phyloP scores from a whole-genome alignment of 2,797 vertebrate species.

The Phylloscopus collybita region DNA sequence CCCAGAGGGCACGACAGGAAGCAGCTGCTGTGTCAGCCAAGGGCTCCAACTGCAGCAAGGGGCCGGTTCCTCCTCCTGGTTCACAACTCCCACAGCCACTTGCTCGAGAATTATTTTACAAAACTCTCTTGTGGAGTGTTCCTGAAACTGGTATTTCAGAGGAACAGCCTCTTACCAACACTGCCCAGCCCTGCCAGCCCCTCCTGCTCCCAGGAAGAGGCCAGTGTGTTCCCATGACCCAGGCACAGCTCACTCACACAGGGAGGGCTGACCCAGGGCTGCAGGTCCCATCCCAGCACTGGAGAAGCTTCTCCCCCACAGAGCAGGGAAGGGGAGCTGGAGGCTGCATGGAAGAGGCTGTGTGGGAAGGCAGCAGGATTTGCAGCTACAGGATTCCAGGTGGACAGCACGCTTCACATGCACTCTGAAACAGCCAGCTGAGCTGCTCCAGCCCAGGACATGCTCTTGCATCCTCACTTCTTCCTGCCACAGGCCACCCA shows the following conservation, averaged over 20 bases:
- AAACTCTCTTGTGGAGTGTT: neutral
- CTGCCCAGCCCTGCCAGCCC: neutral
- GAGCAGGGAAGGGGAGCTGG: neutral
- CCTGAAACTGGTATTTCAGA: neutral
- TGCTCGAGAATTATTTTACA: neutral
- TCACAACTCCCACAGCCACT: neutral
- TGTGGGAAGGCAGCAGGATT: neutral
- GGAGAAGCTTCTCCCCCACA: neutral
- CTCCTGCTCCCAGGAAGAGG: rapidly evolving
- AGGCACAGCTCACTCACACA: neutral
- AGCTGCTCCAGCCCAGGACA: neutral
- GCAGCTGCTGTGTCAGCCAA: neutral
- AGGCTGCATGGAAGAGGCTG: neutral
- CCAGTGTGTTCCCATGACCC: neutral
- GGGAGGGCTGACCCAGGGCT: neutral
- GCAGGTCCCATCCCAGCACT: rapidly evolving
- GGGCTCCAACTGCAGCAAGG: neutral
- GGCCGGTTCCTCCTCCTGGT: neutral
- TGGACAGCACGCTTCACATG: rapidly evolving
- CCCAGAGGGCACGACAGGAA: neutral
- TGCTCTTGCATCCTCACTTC: neutral
- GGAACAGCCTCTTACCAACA: neutral
- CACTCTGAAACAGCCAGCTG: neutral
- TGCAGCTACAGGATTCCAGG: neutral
- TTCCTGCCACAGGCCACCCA: neutral